Percentiles rank a stretch among this genome's conserved stretches.
phyloP scores from a whole-genome alignment of 1,140 invertebrate species.

The Drosophila rufa region DNA sequence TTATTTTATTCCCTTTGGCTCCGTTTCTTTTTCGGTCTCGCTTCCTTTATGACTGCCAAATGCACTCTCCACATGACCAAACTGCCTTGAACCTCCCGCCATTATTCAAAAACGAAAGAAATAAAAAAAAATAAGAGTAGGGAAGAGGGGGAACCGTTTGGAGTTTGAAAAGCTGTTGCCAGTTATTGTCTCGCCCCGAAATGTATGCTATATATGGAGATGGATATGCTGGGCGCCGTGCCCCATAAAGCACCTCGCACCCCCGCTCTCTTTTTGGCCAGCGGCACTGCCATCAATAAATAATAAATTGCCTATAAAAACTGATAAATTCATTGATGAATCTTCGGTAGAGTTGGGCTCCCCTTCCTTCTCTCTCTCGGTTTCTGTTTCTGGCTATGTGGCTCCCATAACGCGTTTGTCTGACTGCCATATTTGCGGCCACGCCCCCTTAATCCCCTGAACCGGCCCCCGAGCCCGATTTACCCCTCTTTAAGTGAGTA shows the following conservation, averaged over 20 bases:
- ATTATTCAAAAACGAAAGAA: slow-evolving; percentile 62
- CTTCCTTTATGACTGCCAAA: slow-evolving; percentile 50
- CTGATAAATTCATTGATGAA: slow-evolving; percentile 83
- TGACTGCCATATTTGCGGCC: slow-evolving; percentile 53
- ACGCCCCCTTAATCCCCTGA: slow-evolving; percentile 27
- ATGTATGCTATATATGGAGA: slow-evolving; percentile 34
- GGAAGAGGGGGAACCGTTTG: slow-evolving; percentile 47
- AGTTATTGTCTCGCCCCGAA: slow-evolving; percentile 44
- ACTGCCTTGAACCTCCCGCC: slow-evolving; percentile 38
- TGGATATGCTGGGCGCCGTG: slow-evolving; percentile 37
- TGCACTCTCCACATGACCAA: slow-evolving; percentile 48
- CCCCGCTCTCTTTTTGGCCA: slow-evolving; percentile 1
- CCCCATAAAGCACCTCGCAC: neutral
- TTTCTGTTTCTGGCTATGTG: slow-evolving; percentile 5
- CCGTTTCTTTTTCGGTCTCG: slow-evolving; percentile 21
- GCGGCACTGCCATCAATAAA: slow-evolving; percentile 67
- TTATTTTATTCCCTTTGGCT: slow-evolving; percentile 39
- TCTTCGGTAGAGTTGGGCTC: slow-evolving; percentile 32
- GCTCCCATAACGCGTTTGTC: slow-evolving; percentile 47
- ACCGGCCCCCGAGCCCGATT: neutral
- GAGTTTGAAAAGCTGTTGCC: slow-evolving; percentile 54
- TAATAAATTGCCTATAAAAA: slow-evolving; percentile 83
- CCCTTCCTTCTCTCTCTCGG: neutral
- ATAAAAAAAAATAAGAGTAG: slow-evolving; percentile 8
- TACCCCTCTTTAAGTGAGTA: slow-evolving; percentile 56